phyloP scores from a whole-genome alignment of 1,140 invertebrate genomes.

The Scylla paramamosain region DNA sequence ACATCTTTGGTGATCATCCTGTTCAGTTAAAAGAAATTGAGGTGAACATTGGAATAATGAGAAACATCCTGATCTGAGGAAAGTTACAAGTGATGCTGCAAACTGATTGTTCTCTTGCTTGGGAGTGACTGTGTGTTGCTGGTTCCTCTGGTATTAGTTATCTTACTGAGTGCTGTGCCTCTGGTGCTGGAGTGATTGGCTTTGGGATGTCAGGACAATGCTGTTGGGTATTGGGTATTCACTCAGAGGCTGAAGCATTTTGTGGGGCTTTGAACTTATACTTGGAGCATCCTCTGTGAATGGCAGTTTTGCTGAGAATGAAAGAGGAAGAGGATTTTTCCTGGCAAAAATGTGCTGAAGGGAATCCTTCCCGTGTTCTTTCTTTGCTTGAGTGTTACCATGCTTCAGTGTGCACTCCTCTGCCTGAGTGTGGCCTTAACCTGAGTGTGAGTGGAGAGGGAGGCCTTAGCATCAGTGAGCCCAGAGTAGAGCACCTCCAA shows the following conservation, averaged over 20 bases:
- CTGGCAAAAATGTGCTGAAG: background rate
- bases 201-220: background rate
- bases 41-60: background rate
- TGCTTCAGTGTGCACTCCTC: background rate
- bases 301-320: background rate
- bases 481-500: conserved; percentile 19
- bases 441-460: conserved; percentile 17
- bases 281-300: background rate
- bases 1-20: no score
- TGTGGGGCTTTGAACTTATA: background rate
- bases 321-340: background rate
- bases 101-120: background rate
- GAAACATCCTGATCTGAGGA: no score
- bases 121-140: background rate
- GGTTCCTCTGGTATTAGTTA: conserved; percentile 1
- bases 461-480: conserved; percentile 2
- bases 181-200: background rate
- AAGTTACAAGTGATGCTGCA: no score
- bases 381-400: conserved; percentile 4
- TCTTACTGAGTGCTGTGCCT: background rate
- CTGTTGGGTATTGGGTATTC: background rate
- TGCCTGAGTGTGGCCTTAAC: background rate
- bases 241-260: background rate
- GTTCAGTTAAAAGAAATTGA: background rate
- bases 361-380: background rate